Evolutionary conservation across 1,140 invertebrate species (phyloP).

Genomic region (Microplitis mediator): DNA sequence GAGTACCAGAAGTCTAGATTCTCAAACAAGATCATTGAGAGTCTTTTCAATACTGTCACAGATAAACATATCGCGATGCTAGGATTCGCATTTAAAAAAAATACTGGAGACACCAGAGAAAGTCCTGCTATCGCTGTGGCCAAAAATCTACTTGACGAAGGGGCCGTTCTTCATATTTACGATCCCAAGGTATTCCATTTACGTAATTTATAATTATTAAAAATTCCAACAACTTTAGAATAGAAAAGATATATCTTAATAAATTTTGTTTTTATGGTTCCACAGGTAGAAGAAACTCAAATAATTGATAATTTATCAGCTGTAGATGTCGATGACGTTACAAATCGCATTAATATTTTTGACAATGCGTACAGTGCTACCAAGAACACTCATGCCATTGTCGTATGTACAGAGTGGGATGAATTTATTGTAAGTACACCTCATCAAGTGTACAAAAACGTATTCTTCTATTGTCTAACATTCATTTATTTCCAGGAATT

Average conservation of each 20-base stretch:
- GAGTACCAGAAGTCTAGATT: slow-evolving; percentile 96
- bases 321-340: slow-evolving; percentile 68
- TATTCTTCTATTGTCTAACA: background rate
- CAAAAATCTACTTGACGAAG: slow-evolving; percentile 93
- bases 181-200: slow-evolving; percentile 91
- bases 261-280: background rate
- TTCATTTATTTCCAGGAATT: slow-evolving; percentile 68
- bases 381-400: slow-evolving; percentile 88
- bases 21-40: slow-evolving; percentile 89
- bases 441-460: background rate
- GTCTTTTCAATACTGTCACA: slow-evolving; percentile 95
- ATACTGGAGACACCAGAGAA: slow-evolving; percentile 97
- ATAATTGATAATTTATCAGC: slow-evolving; percentile 80
- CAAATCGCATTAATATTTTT: slow-evolving; percentile 77
- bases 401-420: slow-evolving; percentile 99
- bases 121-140: slow-evolving; percentile 95
- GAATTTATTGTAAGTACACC: slow-evolving; percentile 82
- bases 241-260: too few species aligned
- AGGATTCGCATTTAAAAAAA: slow-evolving; percentile 99
- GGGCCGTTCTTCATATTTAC: slow-evolving; percentile 92
- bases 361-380: slow-evolving; percentile 87
- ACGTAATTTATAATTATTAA: background rate
- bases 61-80: slow-evolving; percentile 95
- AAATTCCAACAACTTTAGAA: too few species aligned
- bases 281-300: slow-evolving; percentile 76